Base-by-base conservation (phyloP, 2,113 vertebrate species). In the Castor canadensis region DNA sequence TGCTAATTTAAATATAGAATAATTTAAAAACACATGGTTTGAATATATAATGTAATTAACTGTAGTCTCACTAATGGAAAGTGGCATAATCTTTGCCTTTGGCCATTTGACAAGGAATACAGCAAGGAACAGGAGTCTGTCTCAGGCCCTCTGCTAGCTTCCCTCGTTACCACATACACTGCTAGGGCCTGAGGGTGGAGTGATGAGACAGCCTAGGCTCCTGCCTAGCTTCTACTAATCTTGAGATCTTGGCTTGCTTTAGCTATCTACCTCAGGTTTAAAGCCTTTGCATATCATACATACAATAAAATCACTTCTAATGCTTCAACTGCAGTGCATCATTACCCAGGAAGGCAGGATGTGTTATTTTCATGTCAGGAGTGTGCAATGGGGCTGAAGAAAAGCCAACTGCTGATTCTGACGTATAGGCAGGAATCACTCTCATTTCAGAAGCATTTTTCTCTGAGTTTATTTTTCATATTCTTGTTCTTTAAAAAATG, bases 1-100 rank as follows among this genome's bases (percentile, higher is more conserved):
- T 75, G 38, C 76, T 98, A 94, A 95, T 26, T 96, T 97, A 95
- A 47, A 2, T 47, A 86, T 84, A 80, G 40, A 84, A 1, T 10
- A 89, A 4, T 75, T 97, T 96, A 97, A 71, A 92, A 96, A 89
- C 83, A 71, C n/a, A 4, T 6, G 79, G 7, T 60, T 84, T 80
- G 71, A 6, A 45, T 10, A 58, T 3, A 45, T 40, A 72, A 89
- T 97, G 93, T 96, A 77, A 94, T 96, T 38, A 93, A 52, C 56
- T 94, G 69, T n/a, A 92, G 20, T 26, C 62, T 89, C 1, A 49
- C 43, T 96, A 90, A 87, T 88, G 40, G 94, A 97, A 90, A 58
- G 3, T 35, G 85, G 79, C 30, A 0, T 0, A 16, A 28, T 32
- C 35, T 97, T 32, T 20, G 16, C 40, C 17, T 87, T 94, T 56